Evolutionary conservation across 2,797 vertebrate genomes (phyloP).

Genomic region (Tragelaphus eurycerus): DNA sequence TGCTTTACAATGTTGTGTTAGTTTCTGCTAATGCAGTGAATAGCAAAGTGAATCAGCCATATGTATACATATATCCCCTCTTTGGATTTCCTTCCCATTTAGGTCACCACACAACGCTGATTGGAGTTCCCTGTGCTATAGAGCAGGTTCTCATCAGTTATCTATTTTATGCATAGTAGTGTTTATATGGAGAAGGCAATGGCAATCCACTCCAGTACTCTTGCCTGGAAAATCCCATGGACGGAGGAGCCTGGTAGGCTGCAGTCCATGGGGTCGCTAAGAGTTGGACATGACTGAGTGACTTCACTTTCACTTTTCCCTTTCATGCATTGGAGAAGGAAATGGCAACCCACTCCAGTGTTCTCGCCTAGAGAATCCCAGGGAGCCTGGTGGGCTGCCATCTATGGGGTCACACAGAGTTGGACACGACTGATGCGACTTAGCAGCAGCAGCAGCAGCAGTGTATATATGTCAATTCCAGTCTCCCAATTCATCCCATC

Average conservation of each 20-base stretch:
- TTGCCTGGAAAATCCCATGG: no score
- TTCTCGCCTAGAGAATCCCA: no score
- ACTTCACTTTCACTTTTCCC: no score
- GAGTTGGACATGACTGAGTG: accelerated
- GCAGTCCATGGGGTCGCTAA: no score
- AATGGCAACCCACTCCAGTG: no score
- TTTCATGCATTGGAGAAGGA: no score
- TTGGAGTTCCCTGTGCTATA: neutral
- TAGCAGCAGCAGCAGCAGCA: neutral
- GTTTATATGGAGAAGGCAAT: neutral
- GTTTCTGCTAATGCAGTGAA: neutral
- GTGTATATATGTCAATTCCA: neutral
- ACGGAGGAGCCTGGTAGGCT: no score
- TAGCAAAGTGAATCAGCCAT: neutral
- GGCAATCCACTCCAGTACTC: no score
- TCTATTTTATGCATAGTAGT: neutral
- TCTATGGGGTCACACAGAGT: no score
- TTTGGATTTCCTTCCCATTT: neutral
- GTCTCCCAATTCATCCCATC: neutral
- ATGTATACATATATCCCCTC: neutral
- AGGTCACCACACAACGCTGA: neutral
- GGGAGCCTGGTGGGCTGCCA: neutral
- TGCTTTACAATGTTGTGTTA: neutral
- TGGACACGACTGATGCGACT: accelerated
- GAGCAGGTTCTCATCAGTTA: neutral